Conservation (phyloP, 2,888 invertebrate species). For the Dexiosoma caninum region DNA sequence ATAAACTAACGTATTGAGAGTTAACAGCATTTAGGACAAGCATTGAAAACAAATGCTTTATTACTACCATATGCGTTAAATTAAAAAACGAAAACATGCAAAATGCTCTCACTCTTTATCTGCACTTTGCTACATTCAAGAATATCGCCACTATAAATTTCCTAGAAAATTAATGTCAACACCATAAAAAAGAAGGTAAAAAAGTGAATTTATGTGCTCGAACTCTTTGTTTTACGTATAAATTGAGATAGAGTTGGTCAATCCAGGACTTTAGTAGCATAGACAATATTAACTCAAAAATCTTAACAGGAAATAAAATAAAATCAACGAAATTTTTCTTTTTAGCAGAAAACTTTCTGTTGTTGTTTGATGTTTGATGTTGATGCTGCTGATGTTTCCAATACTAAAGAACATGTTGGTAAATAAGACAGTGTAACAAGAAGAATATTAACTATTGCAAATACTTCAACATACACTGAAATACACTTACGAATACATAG, state of each 20-base stretch:
- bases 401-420: slow-evolving; percentile 23
- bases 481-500: neutral
- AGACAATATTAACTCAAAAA: slow-evolving; percentile 2
- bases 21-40: no score
- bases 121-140: neutral
- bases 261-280: neutral
- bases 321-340: neutral
- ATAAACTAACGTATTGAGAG: no score
- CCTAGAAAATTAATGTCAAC: slow-evolving; percentile 42
- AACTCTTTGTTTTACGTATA: slow-evolving; percentile 10
- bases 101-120: neutral
- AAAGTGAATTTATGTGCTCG: slow-evolving; percentile 4
- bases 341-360: neutral
- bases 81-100: slow-evolving; percentile 15
- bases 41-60: no score
- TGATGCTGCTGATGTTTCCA: slow-evolving; percentile 8
- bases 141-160: slow-evolving; percentile 17
- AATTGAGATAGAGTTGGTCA: slow-evolving; percentile 24
- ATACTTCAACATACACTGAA: neutral
- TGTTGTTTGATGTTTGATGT: slow-evolving; percentile 2
- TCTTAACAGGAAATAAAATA: neutral
- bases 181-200: slow-evolving; percentile 40
- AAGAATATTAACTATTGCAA: slow-evolving; percentile 13
- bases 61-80: slow-evolving; percentile 16
- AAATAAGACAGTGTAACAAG: slow-evolving; percentile 36